Percentiles rank a stretch among this genome's conserved stretches.
phyloP scores from a whole-genome alignment of 2,797 vertebrate genomes.

The Gymnodraco acuticeps region DNA sequence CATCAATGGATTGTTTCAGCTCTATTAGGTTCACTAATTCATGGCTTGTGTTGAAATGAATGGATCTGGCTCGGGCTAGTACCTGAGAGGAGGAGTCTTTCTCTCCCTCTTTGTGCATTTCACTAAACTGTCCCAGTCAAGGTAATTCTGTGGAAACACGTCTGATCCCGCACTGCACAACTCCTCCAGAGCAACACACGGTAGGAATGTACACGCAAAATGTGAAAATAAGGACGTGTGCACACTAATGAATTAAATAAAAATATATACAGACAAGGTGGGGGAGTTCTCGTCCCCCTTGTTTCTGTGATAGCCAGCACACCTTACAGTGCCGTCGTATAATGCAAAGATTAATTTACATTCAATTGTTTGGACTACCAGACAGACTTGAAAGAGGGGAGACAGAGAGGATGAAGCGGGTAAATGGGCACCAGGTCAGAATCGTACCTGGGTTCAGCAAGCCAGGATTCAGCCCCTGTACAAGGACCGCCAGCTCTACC shows the following conservation, averaged over 20 bases:
- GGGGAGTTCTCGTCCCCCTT: neutral
- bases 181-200: conserved; percentile 20
- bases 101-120: conserved; percentile 41
- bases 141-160: conserved; percentile 29
- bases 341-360: neutral
- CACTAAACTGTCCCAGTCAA: conserved; percentile 27
- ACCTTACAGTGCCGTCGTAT: neutral
- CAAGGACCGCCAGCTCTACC: too few relatives aligned
- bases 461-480: too few relatives aligned
- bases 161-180: conserved; percentile 18
- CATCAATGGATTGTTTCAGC: too few relatives aligned
- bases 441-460: too few relatives aligned
- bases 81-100: conserved; percentile 3
- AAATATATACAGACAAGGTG: neutral
- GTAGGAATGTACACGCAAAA: conserved; percentile 48
- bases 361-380: neutral
- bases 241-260: neutral
- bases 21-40: too few relatives aligned
- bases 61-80: neutral
- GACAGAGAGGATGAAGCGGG: too few relatives aligned
- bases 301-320: neutral
- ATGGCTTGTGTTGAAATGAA: neutral
- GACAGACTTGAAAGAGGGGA: too few relatives aligned
- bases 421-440: too few relatives aligned
- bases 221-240: neutral